These are phyloP conservation scores for Chydorus sphaericus DNA, from an alignment of 2,888 invertebrate genomes.

Conservation along the genomic window DNA sequence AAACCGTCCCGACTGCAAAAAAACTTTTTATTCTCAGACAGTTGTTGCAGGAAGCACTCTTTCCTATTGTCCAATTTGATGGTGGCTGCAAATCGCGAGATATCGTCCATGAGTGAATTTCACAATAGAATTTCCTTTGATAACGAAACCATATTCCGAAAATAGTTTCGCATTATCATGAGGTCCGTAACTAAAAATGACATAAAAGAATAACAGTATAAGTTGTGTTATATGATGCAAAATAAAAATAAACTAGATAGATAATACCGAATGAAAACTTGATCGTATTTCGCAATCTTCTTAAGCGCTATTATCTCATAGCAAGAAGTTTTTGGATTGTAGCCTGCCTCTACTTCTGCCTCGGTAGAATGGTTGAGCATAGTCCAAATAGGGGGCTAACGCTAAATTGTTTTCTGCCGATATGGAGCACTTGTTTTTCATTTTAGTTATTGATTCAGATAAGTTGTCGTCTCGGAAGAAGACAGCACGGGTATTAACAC, in stretches of 20 bases:
- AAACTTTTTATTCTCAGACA: neutral
- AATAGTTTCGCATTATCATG: neutral
- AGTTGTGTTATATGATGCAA: too few species aligned
- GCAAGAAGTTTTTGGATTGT: neutral
- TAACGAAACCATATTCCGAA: neutral
- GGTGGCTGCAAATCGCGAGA: too few species aligned
- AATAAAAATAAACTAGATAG: too few species aligned
- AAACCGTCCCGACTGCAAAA: neutral
- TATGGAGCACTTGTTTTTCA: too few species aligned
- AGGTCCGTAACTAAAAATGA: neutral
- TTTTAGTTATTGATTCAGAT: neutral
- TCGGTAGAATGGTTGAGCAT: neutral
- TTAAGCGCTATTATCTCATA: neutral
- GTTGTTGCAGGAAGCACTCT: neutral
- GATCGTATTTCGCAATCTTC: neutral
- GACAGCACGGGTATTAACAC: neutral
- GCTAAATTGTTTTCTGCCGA: neutral
- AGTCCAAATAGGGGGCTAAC: neutral
- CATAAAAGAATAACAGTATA: too few species aligned
- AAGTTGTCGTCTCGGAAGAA: neutral
- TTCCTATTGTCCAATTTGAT: too few species aligned
- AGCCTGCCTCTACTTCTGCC: neutral
- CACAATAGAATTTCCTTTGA: too few species aligned
- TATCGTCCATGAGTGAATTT: too few species aligned
- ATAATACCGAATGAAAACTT: conserved; percentile 3